Base-by-base conservation (phyloP, 2,888 invertebrate species). In the Parelbella ahira region DNA sequence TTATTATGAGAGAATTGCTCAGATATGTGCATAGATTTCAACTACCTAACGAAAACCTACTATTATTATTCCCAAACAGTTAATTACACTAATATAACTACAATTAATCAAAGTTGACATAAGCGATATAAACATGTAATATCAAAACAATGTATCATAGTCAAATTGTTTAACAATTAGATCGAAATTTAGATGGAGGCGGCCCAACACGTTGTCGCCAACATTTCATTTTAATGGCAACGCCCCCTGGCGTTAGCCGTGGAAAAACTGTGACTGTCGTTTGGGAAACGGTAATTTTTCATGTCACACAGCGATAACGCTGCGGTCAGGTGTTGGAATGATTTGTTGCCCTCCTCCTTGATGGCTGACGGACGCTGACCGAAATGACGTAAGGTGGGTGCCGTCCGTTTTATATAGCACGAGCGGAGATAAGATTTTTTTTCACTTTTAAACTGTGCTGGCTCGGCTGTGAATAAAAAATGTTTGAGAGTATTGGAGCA, bases 271-370 rank as follows among this genome's bases (percentile, higher is more conserved):
- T 73, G 68, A 67, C 68, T 60, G 51, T 52, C 63, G 63, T 68
- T 72, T 64, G 61, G 66, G 67, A 70, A 72, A 71, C 67, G 68
- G 78, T 69, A 74, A 86, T 84, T 86, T 86, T 86, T 87, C 86
- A 86, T 75, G 79, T 70, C 63, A 63, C 45, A 58, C n/a, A n/a
- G n/a, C 86, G 84, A 84, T 86, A 87, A 76, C 69, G 51, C 48
- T n/a, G 59, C 60, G 79, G 77, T 79, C 79, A 84, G 84, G 87
- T 82, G 86, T 76, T 76, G 68, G 71, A 82, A 81, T 86, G 84
- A 87, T 86, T 87, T 83, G 86, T 86, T 62, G 52, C 63, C 11
- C 9, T 19, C 19, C 23, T n/a, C n/a, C n/a, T n/a, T n/a, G n/a
- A n/a, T n/a, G n/a, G n/a, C n/a, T n/a, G n/a, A 33, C 21, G 13